These are phyloP conservation scores for Agonopterix alstromeriana DNA, from an alignment of 2,888 invertebrate genomes.

Conservation along the genomic window DNA sequence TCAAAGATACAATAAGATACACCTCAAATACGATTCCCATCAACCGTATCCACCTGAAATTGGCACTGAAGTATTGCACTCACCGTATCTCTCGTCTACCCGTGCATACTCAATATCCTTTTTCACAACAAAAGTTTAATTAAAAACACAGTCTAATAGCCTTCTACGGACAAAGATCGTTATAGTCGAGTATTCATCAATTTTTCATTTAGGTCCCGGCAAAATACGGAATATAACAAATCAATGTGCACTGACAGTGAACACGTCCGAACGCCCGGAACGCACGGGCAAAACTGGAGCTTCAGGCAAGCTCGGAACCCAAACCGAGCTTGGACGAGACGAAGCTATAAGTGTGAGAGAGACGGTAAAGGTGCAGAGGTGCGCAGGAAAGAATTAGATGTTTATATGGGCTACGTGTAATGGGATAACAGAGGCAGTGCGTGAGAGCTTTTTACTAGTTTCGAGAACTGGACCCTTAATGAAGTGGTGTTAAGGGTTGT, in stretches of 20 bases:
- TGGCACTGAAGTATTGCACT: constrained; percentile 40
- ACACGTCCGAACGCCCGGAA: constrained; percentile 43
- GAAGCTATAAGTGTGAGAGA: constrained; percentile 27
- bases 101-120: constrained; percentile 29
- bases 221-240: constrained; percentile 16
- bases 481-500: neutral
- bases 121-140: constrained; percentile 42
- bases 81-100: constrained; percentile 33
- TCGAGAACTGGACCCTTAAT: constrained; percentile 24
- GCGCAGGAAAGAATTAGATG: constrained; percentile 74
- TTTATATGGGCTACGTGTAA: constrained; percentile 69
- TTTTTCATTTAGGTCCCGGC: constrained; percentile 59
- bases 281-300: constrained; percentile 62
- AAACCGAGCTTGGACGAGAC: constrained; percentile 29
- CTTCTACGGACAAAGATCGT: constrained; percentile 25
- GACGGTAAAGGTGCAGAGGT: constrained; percentile 61
- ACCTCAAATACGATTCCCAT: too few relatives aligned
- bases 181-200: constrained; percentile 42
- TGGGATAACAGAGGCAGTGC: constrained; percentile 57
- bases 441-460: constrained; percentile 51
- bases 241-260: neutral
- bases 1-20: too few relatives aligned
- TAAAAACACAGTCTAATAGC: constrained; percentile 32
- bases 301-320: constrained; percentile 23
- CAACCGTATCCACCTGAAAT: constrained; percentile 40